These are phyloP conservation scores for Papilio protenor DNA, from an alignment of 2,888 invertebrate genomes.

Conservation along the genomic window DNA sequence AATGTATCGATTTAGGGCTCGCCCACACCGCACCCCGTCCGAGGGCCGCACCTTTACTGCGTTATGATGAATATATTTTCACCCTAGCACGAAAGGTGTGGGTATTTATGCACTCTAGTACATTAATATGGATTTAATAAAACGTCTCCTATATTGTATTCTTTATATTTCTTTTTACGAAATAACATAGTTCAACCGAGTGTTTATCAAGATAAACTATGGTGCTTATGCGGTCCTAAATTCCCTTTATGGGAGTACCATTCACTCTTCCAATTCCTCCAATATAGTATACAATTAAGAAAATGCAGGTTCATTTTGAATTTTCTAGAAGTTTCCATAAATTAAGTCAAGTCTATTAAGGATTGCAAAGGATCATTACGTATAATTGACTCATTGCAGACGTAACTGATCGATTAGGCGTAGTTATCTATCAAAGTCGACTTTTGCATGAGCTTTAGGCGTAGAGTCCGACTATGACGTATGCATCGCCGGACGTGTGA, in stretches of 20 bases:
- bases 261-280: not conserved
- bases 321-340: not conserved
- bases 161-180: no score
- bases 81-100: slow-evolving; percentile 14
- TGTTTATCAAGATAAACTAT: no score
- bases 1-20: slow-evolving; percentile 58
- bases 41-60: slow-evolving; percentile 40
- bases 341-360: not conserved
- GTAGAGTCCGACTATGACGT: slow-evolving; percentile 30
- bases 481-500: slow-evolving; percentile 30
- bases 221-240: no score
- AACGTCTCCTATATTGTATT: not conserved
- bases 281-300: not conserved
- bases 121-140: not conserved
- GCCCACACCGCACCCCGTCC: slow-evolving; percentile 51
- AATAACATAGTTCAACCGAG: no score
- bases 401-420: not conserved
- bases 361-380: slow-evolving; percentile 6
- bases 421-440: slow-evolving; percentile 25
- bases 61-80: slow-evolving; percentile 26
- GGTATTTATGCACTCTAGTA: not conserved
- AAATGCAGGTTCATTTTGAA: not conserved
- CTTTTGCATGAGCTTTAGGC: slow-evolving; percentile 38
- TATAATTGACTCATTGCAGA: not conserved
- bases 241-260: no score